Conservation (phyloP, 2,113 vertebrate genomes). For the Pagrus major region DNA sequence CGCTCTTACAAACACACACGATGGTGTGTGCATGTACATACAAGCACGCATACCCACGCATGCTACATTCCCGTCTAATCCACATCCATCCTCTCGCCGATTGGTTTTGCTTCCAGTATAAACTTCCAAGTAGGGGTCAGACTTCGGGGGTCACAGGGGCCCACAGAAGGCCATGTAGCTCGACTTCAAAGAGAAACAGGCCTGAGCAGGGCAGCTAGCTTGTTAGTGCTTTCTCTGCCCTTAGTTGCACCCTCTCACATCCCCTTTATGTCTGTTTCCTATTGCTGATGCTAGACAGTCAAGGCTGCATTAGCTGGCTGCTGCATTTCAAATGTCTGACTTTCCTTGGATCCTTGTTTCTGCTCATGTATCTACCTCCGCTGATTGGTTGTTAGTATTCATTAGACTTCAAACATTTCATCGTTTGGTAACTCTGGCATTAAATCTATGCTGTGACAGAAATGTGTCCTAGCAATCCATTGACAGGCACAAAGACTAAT, state of each 20-base stretch:
- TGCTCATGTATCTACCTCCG: background rate
- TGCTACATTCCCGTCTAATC: conserved; percentile 60
- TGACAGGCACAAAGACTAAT: background rate
- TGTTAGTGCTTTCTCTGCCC: conserved; percentile 16
- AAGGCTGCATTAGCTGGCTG: background rate
- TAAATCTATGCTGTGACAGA: background rate
- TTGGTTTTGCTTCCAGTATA: conserved; percentile 62
- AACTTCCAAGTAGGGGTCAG: conserved; percentile 69
- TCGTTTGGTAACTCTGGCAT: background rate
- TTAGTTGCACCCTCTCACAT: conserved; percentile 31
- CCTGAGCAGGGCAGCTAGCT: conserved; percentile 3
- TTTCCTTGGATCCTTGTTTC: background rate
- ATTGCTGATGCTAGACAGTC: conserved; percentile 11
- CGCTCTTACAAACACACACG: conserved; percentile 16
- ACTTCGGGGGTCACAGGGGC: conserved; percentile 51
- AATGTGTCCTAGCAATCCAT: background rate
- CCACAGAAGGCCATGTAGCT: conserved; percentile 44
- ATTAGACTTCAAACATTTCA: background rate
- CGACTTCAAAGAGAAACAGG: conserved; percentile 59
- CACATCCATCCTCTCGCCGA: conserved; percentile 62
- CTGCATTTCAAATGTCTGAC: background rate
- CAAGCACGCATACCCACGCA: conserved; percentile 1
- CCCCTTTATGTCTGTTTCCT: conserved; percentile 22
- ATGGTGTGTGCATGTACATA: background rate
- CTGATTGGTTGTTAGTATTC: background rate